Evolutionary conservation across 2,797 vertebrate genomes (phyloP).

Genomic region (Aselliscus stoliczkanus): DNA sequence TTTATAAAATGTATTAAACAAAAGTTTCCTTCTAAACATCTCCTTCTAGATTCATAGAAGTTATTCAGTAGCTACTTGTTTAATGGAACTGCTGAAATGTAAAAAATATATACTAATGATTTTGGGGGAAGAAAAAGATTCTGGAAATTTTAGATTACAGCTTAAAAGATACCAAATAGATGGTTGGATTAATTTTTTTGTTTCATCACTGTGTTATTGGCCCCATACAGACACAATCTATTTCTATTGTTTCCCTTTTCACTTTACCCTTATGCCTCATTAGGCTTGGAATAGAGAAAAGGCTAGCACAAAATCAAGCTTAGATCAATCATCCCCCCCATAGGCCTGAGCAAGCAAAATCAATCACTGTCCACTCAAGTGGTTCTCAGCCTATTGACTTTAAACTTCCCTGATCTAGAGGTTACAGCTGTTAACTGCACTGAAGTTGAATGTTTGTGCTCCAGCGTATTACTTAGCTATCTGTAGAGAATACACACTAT

Average conservation of each 20-base stretch:
- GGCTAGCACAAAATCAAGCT: slow-evolving; percentile 45
- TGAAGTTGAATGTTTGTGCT: background rate
- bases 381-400: background rate
- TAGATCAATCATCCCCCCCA: slow-evolving; percentile 35
- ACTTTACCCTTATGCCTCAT: slow-evolving; percentile 47
- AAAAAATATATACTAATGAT: background rate
- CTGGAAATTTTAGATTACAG: background rate
- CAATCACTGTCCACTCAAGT: slow-evolving; percentile 28
- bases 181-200: background rate
- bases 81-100: background rate
- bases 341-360: slow-evolving; percentile 51
- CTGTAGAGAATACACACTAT: background rate
- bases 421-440: slow-evolving; percentile 10
- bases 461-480: background rate
- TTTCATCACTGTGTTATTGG: background rate
- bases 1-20: background rate
- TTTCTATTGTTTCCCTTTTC: background rate
- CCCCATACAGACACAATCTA: background rate
- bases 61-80: background rate
- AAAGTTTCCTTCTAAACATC: background rate
- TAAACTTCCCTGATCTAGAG: background rate
- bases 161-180: background rate
- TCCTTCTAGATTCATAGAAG: background rate
- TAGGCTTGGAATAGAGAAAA: slow-evolving; percentile 60
- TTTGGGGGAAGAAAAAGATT: background rate